These are phyloP conservation scores for Spodoptera litura DNA, from an alignment of 1,140 invertebrate genomes.

Conservation along the genomic window DNA sequence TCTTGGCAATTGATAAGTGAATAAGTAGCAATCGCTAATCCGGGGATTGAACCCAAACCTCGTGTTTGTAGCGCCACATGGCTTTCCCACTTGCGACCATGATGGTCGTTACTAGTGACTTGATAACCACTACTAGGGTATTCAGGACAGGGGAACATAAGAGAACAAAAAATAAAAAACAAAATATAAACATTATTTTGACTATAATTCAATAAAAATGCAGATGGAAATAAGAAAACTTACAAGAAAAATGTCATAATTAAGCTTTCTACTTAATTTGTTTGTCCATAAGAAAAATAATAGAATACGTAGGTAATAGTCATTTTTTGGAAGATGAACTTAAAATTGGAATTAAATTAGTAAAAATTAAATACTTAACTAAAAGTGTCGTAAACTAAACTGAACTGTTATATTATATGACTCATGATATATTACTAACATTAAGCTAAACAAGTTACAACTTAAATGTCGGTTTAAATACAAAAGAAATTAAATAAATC, in stretches of 20 bases:
- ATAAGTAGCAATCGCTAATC: no score
- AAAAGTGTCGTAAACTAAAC: conserved; percentile 82
- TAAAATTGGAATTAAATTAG: conserved; percentile 82
- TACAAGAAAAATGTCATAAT: conserved; percentile 84
- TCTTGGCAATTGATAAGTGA: no score
- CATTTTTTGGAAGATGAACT: conserved; percentile 82
- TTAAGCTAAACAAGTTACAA: conserved; percentile 79
- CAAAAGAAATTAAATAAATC: conserved; percentile 85
- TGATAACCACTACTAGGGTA: no score
- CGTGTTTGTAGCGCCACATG: no score
- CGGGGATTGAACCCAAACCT: no score
- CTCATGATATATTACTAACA: conserved; percentile 82
- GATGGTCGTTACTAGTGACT: no score
- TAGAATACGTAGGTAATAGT: conserved; percentile 65
- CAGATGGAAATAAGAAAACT: conserved; percentile 84
- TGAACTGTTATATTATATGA: conserved; percentile 84
- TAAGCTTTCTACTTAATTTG: conserved; percentile 79
- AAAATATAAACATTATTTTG: conserved; percentile 82
- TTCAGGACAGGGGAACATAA: conserved; percentile 35
- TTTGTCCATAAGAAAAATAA: conserved; percentile 75
- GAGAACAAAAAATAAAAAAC: conserved; percentile 77
- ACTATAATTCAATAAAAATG: conserved; percentile 86
- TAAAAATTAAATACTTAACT: conserved; percentile 85
- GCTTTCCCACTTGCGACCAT: no score
- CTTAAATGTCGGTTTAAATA: conserved; percentile 82